A percentile compares a stretch with the other conserved stretches of the same genome.
Conservation (phyloP, 2,888 invertebrate species). For the Lasiommata megera region DNA sequence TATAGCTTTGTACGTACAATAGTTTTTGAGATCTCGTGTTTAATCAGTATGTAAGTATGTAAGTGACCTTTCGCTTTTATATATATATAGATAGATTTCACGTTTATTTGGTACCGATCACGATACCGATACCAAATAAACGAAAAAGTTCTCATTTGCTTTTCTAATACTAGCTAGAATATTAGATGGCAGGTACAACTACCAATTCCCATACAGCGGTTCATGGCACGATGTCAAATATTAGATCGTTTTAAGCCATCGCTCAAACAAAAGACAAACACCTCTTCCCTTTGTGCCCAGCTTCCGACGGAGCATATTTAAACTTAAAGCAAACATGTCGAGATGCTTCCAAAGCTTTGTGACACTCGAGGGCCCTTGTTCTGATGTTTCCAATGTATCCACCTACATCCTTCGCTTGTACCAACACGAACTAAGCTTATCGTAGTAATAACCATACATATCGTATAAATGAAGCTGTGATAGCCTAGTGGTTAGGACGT, state of each 20-base stretch:
- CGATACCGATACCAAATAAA: too few species aligned
- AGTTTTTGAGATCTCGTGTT: too few species aligned
- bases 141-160: too few species aligned
- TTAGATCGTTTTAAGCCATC: conserved; percentile 13
- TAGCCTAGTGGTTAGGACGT: too few species aligned
- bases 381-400: not conserved
- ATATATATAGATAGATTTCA: too few species aligned
- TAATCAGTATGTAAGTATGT: too few species aligned
- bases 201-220: not conserved
- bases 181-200: not conserved
- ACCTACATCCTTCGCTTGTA: not conserved
- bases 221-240: conserved; percentile 2
- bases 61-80: too few species aligned
- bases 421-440: not conserved
- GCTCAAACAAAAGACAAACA: conserved; percentile 6
- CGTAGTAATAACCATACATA: too few species aligned
- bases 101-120: too few species aligned
- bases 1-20: too few species aligned
- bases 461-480: too few species aligned
- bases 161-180: too few species aligned
- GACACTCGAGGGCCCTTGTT: conserved; percentile 5
- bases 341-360: conserved; percentile 9
- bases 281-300: conserved; percentile 10
- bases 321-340: conserved; percentile 13
- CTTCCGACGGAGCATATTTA: conserved; percentile 7